Percentiles rank a stretch among this genome's conserved stretches.
Evolutionary conservation across 2,113 vertebrate species (phyloP).

Genomic region (Bos taurus): ARS-UCD2.0 NC_037333.1:227501-228000

Average conservation of each 20-base stretch:
- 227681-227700: not conserved
- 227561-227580: not conserved
- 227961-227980: not conserved
- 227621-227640: not conserved
- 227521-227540: not conserved
- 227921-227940: not conserved
- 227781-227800: not conserved
- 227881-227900: not conserved
- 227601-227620: not conserved
- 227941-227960: not conserved
- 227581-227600: not conserved
- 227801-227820: not conserved
- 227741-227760: not conserved
- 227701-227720: not conserved
- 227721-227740: not conserved
- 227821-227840: not conserved
- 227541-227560: not conserved
- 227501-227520: not conserved
- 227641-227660: not conserved
- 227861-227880: not conserved
- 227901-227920: not conserved
- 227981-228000: not conserved
- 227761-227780: not conserved
- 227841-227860: not conserved
- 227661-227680: not conserved